A percentile compares a stretch with the other conserved stretches of the same genome.
Conservation (phyloP, 2,797 vertebrate species). For the Acrocephalus scirpaceus region DNA sequence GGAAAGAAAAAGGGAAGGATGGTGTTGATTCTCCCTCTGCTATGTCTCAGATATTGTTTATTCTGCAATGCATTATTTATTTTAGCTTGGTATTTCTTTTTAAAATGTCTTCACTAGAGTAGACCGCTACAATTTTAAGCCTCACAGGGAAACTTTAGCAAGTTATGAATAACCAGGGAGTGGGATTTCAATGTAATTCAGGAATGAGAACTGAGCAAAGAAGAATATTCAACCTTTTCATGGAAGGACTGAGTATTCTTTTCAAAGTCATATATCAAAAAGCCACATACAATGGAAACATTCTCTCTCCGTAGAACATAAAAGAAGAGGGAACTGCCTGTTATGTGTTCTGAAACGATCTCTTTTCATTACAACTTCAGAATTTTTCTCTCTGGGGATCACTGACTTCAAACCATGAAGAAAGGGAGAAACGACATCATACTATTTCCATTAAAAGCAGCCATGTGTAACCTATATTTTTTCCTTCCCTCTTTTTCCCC, state of each 20-base stretch:
- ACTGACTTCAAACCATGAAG: slow-evolving; percentile 68
- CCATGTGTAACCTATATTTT: slow-evolving; percentile 67
- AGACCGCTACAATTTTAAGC: slow-evolving; percentile 19
- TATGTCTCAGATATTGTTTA: slow-evolving; percentile 29
- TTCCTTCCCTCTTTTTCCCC: background rate
- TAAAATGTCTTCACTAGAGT: background rate
- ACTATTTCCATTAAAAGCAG: slow-evolving; percentile 77
- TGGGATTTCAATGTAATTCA: slow-evolving; percentile 65
- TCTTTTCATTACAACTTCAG: slow-evolving; percentile 73
- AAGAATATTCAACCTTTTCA: slow-evolving; percentile 68
- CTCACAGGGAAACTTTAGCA: slow-evolving; percentile 47
- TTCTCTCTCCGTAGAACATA: slow-evolving; percentile 67
- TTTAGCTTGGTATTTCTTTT: slow-evolving; percentile 42
- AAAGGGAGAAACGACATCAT: slow-evolving; percentile 68
- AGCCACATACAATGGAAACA: slow-evolving; percentile 76
- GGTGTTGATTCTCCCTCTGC: background rate
- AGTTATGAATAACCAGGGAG: slow-evolving; percentile 52
- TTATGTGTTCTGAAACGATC: slow-evolving; percentile 69
- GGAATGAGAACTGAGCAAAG: slow-evolving; percentile 68
- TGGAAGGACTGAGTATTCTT: slow-evolving; percentile 70
- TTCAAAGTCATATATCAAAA: slow-evolving; percentile 76
- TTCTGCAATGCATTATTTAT: slow-evolving; percentile 30
- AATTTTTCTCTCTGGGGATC: slow-evolving; percentile 72
- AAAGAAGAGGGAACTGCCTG: slow-evolving; percentile 68
- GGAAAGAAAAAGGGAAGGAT: slow-evolving; percentile 8